Evolutionary conservation across 2,888 invertebrate genomes (phyloP).

Genomic region (Zygothrica quintamaculata): DNA sequence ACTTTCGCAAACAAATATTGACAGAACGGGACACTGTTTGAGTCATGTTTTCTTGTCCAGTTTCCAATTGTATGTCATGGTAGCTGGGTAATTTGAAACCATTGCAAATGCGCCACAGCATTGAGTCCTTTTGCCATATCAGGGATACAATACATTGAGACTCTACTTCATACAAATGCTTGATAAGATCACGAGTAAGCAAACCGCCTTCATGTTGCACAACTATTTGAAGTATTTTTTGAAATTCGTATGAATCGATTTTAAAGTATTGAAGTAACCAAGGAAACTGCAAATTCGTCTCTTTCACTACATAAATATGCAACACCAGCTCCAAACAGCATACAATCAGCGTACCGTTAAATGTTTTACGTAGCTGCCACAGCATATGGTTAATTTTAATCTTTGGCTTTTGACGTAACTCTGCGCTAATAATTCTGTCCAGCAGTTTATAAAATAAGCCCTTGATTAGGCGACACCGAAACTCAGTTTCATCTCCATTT

Average conservation of each 20-base stretch:
- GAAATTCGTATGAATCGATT: constrained; percentile 62
- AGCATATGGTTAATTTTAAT: constrained; percentile 42
- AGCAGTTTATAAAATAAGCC: constrained; percentile 52
- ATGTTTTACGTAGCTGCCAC: constrained; percentile 23
- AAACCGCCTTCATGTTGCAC: constrained; percentile 47
- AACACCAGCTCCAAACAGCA: constrained; percentile 61
- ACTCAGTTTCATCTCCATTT: background rate
- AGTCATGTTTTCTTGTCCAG: constrained; percentile 37
- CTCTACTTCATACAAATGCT: constrained; percentile 54
- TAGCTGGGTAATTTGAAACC: constrained; percentile 30
- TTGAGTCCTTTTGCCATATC: constrained; percentile 56
- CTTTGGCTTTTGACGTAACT: constrained; percentile 37
- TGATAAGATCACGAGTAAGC: constrained; percentile 45
- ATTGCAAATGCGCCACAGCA: constrained; percentile 45
- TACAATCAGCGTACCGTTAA: constrained; percentile 42
- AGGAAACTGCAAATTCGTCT: constrained; percentile 43
- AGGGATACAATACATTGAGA: constrained; percentile 49
- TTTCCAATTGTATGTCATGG: constrained; percentile 26
- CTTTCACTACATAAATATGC: constrained; percentile 19
- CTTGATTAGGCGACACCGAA: constrained; percentile 32
- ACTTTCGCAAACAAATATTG: constrained; percentile 67
- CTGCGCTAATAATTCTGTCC: constrained; percentile 40
- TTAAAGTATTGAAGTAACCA: constrained; percentile 53
- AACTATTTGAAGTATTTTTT: constrained; percentile 62
- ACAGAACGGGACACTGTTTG: background rate